These are phyloP conservation scores for Equus quagga DNA, from an alignment of 2,113 vertebrate genomes.

Conservation along the genomic window DNA sequence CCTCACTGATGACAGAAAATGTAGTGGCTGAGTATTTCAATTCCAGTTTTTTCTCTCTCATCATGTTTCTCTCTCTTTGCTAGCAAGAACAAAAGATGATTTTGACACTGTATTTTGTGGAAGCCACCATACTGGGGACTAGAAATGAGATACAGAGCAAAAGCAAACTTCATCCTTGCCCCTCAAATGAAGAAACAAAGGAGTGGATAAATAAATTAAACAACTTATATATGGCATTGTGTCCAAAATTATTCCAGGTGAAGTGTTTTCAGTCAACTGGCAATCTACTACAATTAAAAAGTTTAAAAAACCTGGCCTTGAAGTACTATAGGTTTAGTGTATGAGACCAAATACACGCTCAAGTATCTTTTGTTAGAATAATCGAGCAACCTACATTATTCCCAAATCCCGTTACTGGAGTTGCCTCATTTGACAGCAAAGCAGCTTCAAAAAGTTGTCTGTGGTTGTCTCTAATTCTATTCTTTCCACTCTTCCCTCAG, in stretches of 20 bases:
- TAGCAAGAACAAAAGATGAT: not conserved
- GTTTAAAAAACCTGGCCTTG: not conserved
- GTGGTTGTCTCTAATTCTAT: not conserved
- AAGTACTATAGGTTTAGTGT: not conserved
- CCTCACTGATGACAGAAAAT: not conserved
- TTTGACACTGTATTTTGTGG: not conserved
- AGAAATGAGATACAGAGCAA: not conserved
- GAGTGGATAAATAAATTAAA: not conserved
- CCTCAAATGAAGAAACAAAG: not conserved
- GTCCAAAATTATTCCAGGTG: not conserved
- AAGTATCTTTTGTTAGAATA: not conserved
- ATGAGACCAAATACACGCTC: not conserved
- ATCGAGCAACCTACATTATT: not conserved
- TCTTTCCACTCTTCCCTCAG: not conserved
- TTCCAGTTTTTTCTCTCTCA: not conserved
- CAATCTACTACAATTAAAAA: not conserved
- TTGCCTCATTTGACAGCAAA: not conserved
- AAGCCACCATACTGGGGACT: not conserved
- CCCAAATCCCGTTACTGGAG: not conserved
- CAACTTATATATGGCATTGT: not conserved
- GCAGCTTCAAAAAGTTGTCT: not conserved
- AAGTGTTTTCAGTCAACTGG: not conserved
- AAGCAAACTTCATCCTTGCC: not conserved
- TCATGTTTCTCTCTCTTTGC: not conserved
- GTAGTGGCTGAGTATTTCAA: not conserved